These are phyloP conservation scores for Ormyrus labotus DNA, from an alignment of 2,888 invertebrate genomes.

Conservation along the genomic window DNA sequence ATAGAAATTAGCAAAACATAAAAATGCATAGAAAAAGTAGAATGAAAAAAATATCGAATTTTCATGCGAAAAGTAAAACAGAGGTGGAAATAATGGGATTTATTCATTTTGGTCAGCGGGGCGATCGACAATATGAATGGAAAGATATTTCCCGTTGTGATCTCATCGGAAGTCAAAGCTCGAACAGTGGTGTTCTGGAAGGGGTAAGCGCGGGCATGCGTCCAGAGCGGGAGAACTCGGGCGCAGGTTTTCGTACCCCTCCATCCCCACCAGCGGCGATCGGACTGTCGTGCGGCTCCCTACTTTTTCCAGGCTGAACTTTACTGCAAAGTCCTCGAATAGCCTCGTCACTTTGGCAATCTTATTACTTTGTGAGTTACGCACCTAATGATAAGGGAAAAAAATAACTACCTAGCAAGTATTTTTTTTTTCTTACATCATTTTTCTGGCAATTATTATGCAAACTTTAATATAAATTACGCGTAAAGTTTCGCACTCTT, in stretches of 20 bases:
- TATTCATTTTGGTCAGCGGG: background rate
- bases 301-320: constrained; percentile 24
- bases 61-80: too few relatives aligned
- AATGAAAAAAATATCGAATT: too few relatives aligned
- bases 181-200: constrained; percentile 61
- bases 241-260: constrained; percentile 69
- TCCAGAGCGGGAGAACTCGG: constrained; percentile 67
- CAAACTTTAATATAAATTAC: too few relatives aligned
- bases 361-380: constrained; percentile 32
- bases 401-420: background rate
- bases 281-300: constrained; percentile 10
- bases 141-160: constrained; percentile 59
- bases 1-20: too few relatives aligned
- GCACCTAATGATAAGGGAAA: constrained; percentile 5
- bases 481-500: too few relatives aligned
- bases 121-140: constrained; percentile 26
- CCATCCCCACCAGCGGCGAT: background rate
- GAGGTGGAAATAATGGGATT: background rate
- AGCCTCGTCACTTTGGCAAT: constrained; percentile 18
- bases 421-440: too few relatives aligned
- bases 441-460: too few relatives aligned
- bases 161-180: constrained; percentile 67
- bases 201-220: constrained; percentile 70
- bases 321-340: constrained; percentile 25
- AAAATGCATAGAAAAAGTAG: too few relatives aligned